Conservation (phyloP, 2,888 invertebrate species). For the Thumatha senex region DNA sequence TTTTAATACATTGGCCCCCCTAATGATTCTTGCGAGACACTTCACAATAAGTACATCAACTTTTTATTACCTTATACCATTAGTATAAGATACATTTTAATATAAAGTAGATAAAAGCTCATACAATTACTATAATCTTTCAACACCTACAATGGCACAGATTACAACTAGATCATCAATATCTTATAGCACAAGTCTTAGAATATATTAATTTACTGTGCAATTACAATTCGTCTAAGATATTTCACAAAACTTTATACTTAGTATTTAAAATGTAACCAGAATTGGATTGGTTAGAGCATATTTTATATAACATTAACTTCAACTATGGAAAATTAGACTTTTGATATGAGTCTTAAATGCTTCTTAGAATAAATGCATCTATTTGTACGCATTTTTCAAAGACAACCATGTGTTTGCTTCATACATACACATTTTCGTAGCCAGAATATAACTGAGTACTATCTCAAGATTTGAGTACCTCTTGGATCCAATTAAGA, state of each 20-base stretch:
- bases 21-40: background rate
- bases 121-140: background rate
- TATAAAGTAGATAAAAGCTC: too few species aligned
- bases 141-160: background rate
- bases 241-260: too few species aligned
- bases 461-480: constrained; percentile 18
- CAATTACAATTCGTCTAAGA: too few species aligned
- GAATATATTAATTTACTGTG: too few species aligned
- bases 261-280: too few species aligned
- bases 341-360: background rate
- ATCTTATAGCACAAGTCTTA: background rate
- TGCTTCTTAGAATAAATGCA: background rate
- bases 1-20: background rate
- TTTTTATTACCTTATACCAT: too few species aligned
- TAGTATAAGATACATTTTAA: background rate
- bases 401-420: background rate
- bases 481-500: constrained; percentile 44
- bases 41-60: background rate
- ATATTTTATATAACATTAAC: too few species aligned
- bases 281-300: too few species aligned
- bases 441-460: too few species aligned
- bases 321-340: too few species aligned
- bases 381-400: background rate
- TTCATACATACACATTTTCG: background rate
- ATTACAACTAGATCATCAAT: background rate